phyloP scores from a whole-genome alignment of 2,113 vertebrate species.

The Antennarius striatus region DNA sequence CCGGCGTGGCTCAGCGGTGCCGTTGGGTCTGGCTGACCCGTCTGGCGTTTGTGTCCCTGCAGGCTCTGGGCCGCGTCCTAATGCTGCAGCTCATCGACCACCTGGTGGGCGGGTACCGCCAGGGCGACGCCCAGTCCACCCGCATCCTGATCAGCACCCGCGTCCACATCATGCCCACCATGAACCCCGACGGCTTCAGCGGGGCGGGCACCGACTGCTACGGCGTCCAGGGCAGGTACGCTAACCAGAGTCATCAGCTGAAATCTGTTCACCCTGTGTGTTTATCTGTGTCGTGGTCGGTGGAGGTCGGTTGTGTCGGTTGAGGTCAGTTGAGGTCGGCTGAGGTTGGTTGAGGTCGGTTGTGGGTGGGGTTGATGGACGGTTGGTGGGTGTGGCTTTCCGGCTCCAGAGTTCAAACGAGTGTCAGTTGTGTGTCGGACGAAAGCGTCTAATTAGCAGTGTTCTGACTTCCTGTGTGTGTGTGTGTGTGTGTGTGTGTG shows the following conservation, averaged over 20 bases:
- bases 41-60: constrained; percentile 13
- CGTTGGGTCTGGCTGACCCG: not conserved
- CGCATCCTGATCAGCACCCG: constrained; percentile 83
- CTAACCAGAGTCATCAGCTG: too few species aligned
- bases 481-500: not conserved
- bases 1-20: not conserved
- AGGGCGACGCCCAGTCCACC: constrained; percentile 76
- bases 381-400: too few species aligned
- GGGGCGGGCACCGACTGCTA: constrained; percentile 76
- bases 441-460: constrained; percentile 9
- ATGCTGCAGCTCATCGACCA: constrained; percentile 89
- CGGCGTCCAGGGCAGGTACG: constrained; percentile 83
- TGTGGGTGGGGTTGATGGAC: too few species aligned
- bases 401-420: too few species aligned
- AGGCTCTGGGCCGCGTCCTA: constrained; percentile 90
- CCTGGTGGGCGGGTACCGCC: constrained; percentile 82
- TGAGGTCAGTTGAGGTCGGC: too few species aligned
- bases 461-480: constrained; percentile 27
- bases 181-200: constrained; percentile 97
- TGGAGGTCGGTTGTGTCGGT: too few species aligned
- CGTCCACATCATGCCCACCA: constrained; percentile 91
- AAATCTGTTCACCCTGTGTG: too few species aligned
- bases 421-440: too few species aligned
- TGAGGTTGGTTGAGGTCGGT: too few species aligned
- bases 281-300: too few species aligned